phyloP scores from a whole-genome alignment of 2,113 vertebrate genomes.

The Strix uralensis region DNA sequence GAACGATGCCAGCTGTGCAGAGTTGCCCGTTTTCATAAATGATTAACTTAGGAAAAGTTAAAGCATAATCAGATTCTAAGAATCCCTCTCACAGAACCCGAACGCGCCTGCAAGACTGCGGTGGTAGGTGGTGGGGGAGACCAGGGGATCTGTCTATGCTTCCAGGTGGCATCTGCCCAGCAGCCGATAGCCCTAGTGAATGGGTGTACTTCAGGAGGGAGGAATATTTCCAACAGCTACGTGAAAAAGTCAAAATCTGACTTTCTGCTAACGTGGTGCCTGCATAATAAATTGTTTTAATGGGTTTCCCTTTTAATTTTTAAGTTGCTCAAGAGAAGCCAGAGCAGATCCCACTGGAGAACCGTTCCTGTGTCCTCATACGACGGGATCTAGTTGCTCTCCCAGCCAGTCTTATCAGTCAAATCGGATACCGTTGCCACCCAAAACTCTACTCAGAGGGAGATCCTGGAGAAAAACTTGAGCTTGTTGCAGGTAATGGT shows the following conservation, averaged over 20 bases:
- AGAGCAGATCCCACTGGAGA: conserved; percentile 89
- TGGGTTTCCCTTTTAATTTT: background rate
- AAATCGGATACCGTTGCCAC: conserved; percentile 98
- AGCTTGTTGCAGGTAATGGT: conserved; percentile 90
- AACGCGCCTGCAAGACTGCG: accelerated
- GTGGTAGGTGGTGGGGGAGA: background rate
- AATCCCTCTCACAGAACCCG: background rate
- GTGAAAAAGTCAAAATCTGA: accelerated
- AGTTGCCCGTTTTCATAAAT: background rate
- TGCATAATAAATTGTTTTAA: background rate
- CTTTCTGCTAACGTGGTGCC: background rate
- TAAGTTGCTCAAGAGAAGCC: conserved; percentile 86
- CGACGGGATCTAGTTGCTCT: conserved; percentile 94
- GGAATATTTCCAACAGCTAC: background rate
- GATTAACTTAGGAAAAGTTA: background rate
- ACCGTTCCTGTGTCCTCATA: conserved; percentile 93
- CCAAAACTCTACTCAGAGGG: conserved; percentile 98
- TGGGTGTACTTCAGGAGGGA: background rate
- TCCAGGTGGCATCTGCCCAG: background rate
- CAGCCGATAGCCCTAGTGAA: accelerated
- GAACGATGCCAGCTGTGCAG: background rate
- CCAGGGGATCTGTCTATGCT: background rate
- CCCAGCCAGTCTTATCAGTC: conserved; percentile 96
- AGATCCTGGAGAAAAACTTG: conserved; percentile 96
- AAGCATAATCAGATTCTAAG: background rate